Percentiles rank a stretch among this genome's conserved stretches.
Evolutionary conservation across 2,113 vertebrate species (phyloP).

Genomic region (Calyptomena viridis): DNA sequence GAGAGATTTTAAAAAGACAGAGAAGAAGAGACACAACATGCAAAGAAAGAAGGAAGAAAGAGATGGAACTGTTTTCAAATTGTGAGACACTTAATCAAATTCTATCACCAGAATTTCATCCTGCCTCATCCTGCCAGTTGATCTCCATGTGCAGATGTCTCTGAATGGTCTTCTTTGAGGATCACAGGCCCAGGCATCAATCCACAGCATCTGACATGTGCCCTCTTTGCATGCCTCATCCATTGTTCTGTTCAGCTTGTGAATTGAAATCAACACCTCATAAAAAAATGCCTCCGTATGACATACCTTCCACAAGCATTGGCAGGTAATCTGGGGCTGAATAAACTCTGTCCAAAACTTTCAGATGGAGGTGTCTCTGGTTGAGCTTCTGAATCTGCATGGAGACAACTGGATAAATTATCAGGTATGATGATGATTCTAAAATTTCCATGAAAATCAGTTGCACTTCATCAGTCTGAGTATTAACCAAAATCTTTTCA

Average conservation of each 20-base stretch:
- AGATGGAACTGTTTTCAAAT: background rate
- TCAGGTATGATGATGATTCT: background rate
- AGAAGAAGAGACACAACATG: background rate
- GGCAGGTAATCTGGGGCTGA: background rate
- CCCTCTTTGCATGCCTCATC: background rate
- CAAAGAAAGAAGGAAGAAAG: background rate
- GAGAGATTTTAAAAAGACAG: background rate
- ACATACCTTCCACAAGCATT: background rate
- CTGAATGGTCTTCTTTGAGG: background rate
- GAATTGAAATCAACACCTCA: background rate
- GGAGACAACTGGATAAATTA: background rate
- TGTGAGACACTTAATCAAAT: background rate
- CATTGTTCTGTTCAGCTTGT: background rate
- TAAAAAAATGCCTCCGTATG: background rate
- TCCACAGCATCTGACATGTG: background rate
- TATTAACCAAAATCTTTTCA: background rate
- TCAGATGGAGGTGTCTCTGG: background rate
- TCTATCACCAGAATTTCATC: background rate
- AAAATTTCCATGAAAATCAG: background rate
- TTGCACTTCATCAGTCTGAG: background rate
- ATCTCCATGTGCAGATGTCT: background rate
- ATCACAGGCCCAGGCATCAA: background rate
- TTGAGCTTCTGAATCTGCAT: background rate
- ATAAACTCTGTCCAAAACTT: background rate
- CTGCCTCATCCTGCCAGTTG: background rate